Percentiles rank a stretch among this genome's conserved stretches.
Evolutionary conservation across 2,113 vertebrate genomes (phyloP).

Genomic region (Brachyhypopomus occidentalis): DNA sequence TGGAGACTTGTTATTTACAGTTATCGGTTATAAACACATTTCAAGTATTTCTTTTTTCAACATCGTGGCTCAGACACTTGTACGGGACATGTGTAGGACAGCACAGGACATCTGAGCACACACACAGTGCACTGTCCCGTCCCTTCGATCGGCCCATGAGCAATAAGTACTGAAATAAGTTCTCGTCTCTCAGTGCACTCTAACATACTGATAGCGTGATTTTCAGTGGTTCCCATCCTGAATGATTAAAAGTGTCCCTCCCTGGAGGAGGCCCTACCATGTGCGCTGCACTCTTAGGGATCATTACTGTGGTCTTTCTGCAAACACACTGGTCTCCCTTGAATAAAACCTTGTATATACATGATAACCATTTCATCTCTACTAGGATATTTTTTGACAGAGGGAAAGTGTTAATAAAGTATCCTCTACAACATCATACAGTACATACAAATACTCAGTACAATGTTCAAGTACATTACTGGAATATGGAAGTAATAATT

Average conservation of each 20-base stretch:
- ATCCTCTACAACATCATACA: no score
- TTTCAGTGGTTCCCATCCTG: slow-evolving; percentile 15
- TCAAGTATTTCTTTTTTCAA: slow-evolving; percentile 21
- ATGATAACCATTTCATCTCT: background rate
- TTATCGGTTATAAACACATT: slow-evolving; percentile 15
- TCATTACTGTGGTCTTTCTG: slow-evolving; percentile 5
- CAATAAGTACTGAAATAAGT: background rate
- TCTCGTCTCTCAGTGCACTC: slow-evolving; percentile 19
- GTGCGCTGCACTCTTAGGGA: slow-evolving; percentile 11
- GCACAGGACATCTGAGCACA: background rate
- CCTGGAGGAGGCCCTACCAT: background rate
- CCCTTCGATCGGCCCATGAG: background rate
- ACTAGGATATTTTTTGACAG: background rate
- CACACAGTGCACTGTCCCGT: background rate
- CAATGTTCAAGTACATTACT: no score
- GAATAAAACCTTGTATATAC: slow-evolving; percentile 37
- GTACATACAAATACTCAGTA: no score
- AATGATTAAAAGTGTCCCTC: background rate
- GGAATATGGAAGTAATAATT: no score
- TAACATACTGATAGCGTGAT: background rate
- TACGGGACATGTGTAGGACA: background rate
- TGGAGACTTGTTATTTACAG: slow-evolving; percentile 24
- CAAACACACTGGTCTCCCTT: slow-evolving; percentile 20
- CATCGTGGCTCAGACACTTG: background rate
- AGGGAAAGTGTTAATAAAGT: no score